Conservation (phyloP, 1,140 invertebrate species). For the Papilio polyxenes region DNA sequence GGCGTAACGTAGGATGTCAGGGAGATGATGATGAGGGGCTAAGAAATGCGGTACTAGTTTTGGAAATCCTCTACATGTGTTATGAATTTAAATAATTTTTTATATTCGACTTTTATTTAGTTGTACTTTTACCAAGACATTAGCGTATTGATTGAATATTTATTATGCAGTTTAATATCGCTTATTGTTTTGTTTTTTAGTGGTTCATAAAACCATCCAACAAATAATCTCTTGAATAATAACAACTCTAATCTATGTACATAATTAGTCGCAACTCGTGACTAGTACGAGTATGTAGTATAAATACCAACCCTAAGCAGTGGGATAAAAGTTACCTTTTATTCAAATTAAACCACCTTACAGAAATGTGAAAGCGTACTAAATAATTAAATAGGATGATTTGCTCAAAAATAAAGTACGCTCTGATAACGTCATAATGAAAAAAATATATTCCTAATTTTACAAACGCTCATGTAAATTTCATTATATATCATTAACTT, state of each 20-base stretch:
- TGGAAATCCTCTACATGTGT: too few species aligned
- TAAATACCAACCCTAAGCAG: background rate
- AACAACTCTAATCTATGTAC: too few species aligned
- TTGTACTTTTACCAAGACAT: background rate
- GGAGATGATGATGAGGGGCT: too few species aligned
- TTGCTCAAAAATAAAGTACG: background rate
- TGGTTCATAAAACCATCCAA: too few species aligned
- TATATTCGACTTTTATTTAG: too few species aligned
- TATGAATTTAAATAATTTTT: too few species aligned
- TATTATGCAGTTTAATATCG: background rate
- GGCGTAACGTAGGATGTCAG: too few species aligned
- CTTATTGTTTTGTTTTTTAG: too few species aligned
- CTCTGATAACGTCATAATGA: slow-evolving; percentile 16
- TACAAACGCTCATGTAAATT: slow-evolving; percentile 11
- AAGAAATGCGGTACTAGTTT: too few species aligned
- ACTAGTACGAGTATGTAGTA: background rate
- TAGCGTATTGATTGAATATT: background rate
- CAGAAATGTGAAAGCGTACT: background rate
- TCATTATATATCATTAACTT: slow-evolving; percentile 14
- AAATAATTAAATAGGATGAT: background rate
- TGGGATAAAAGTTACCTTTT: background rate
- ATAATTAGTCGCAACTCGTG: too few species aligned
- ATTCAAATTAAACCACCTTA: background rate
- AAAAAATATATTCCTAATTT: background rate
- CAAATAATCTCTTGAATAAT: background rate